Evolutionary conservation across 2,797 vertebrate species (phyloP).

Genomic region (Orientallactaga sibirica): DNA sequence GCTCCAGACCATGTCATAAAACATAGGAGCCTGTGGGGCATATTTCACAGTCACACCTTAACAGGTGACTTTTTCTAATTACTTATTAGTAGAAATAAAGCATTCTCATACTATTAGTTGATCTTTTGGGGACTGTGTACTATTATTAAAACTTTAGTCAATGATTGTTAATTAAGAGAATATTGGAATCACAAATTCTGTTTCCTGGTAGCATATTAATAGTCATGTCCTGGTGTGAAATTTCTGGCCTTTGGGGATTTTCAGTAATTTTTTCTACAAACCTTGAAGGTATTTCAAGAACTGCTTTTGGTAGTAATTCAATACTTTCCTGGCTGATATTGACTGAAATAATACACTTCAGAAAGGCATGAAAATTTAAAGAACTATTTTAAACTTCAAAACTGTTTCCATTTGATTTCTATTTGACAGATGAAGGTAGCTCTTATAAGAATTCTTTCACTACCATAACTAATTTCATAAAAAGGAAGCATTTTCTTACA

Average conservation of each 20-base stretch:
- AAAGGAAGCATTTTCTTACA: slow-evolving; percentile 61
- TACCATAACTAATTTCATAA: slow-evolving; percentile 62
- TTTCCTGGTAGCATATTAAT: slow-evolving; percentile 25
- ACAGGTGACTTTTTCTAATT: slow-evolving; percentile 45
- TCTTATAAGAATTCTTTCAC: slow-evolving; percentile 69
- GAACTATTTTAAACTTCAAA: slow-evolving; percentile 80
- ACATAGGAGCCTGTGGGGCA: too few species aligned
- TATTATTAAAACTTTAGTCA: slow-evolving; percentile 39
- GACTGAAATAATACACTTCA: slow-evolving; percentile 79
- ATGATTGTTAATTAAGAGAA: slow-evolving; percentile 31
- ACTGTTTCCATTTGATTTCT: slow-evolving; percentile 76
- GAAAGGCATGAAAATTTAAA: slow-evolving; percentile 82
- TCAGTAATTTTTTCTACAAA: background rate
- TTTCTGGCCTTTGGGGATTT: slow-evolving; percentile 45
- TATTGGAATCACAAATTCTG: background rate
- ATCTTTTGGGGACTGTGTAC: slow-evolving; percentile 7
- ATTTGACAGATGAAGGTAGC: slow-evolving; percentile 71
- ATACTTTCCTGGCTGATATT: slow-evolving; percentile 75
- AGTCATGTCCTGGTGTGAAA: slow-evolving; percentile 13
- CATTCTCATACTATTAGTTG: background rate
- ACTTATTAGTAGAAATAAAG: background rate
- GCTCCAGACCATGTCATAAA: background rate
- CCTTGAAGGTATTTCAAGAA: slow-evolving; percentile 71
- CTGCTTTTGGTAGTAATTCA: slow-evolving; percentile 77
- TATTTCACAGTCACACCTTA: background rate